phyloP scores from a whole-genome alignment of 2,888 invertebrate genomes.

The Schrankia costaestrigalis region DNA sequence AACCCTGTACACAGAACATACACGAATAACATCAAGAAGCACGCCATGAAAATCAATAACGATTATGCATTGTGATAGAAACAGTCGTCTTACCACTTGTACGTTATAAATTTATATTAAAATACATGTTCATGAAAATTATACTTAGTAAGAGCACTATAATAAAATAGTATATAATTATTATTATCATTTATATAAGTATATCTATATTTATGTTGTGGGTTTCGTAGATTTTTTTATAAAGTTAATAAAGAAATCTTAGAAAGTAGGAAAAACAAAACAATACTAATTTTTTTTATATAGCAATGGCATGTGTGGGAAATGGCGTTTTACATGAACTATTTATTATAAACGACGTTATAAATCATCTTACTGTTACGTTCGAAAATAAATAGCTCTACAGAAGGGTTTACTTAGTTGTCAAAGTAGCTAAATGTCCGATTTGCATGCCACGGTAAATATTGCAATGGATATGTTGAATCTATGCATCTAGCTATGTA shows the following conservation, averaged over 20 bases:
- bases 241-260: no score
- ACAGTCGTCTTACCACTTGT: slow-evolving; percentile 30
- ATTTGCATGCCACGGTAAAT: not conserved
- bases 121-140: slow-evolving; percentile 26
- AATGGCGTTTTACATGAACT: no score
- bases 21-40: slow-evolving; percentile 43
- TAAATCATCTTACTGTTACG: not conserved
- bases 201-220: no score
- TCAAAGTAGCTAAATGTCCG: slow-evolving; percentile 1
- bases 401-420: not conserved
- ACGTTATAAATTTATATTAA: slow-evolving; percentile 21
- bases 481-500: no score
- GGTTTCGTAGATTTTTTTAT: no score
- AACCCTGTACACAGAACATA: slow-evolving; percentile 32
- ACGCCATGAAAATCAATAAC: slow-evolving; percentile 47
- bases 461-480: no score
- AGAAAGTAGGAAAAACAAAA: no score
- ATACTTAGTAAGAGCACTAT: slow-evolving; percentile 30
- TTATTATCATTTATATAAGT: no score
- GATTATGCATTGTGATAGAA: slow-evolving; percentile 31
- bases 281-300: no score
- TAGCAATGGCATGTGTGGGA: no score
- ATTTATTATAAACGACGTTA: slow-evolving; percentile 2
- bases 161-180: not conserved
- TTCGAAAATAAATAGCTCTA: not conserved